Evolutionary conservation across 2,888 invertebrate genomes (phyloP), one percentile per base, ranked within the genome.

Genomic region (Nephrotoma flavescens): DNA sequence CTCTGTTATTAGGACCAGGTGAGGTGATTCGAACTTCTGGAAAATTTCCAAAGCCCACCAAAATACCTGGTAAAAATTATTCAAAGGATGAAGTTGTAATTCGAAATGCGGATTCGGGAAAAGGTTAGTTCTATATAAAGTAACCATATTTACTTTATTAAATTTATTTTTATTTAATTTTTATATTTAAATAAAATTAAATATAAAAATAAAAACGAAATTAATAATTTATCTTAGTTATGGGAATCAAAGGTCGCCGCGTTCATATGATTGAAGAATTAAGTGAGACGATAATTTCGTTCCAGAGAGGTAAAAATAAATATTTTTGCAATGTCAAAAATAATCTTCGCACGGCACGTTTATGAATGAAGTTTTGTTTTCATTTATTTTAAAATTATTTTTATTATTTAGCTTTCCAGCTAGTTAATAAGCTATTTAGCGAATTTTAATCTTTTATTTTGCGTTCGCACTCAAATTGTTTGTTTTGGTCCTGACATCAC

Each of bases 251-350:
- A 94, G 98, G 98, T 92, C 95, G 98, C 91, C 95, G 98, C 92
- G 98, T 98, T 93, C 98, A 98, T 94, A 97, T 98, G 96, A 98
- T 98, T 93, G 98, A 98, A 94, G 98, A 98, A 94, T 95, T 98
- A 93, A 98, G 97, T 93, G 97, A 98, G 94, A 98, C 98, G 92
- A 97, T 98, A 92, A 98, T 98, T 94, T 98, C 98, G 92, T 98
- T 98, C 95, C 98, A 98, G 95, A 95, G 98, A 97, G 98, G 98
- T 98, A 97, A 95, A 94, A 92, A 57, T 71, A 19, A 19, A 85
- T 45, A 87, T 31, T 19, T 71, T 71, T 71, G 42, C 12, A 83
- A 47, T 42, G 83, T 71, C 15, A 47, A 86, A 86, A 44, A 86
- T 4, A 86, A 86, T 11, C 44, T 45, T 31, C 45, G 86, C 86